Percentiles rank a stretch among this genome's conserved stretches.
phyloP scores from a whole-genome alignment of 2,113 vertebrate species.

The Baryphthengus martii region DNA sequence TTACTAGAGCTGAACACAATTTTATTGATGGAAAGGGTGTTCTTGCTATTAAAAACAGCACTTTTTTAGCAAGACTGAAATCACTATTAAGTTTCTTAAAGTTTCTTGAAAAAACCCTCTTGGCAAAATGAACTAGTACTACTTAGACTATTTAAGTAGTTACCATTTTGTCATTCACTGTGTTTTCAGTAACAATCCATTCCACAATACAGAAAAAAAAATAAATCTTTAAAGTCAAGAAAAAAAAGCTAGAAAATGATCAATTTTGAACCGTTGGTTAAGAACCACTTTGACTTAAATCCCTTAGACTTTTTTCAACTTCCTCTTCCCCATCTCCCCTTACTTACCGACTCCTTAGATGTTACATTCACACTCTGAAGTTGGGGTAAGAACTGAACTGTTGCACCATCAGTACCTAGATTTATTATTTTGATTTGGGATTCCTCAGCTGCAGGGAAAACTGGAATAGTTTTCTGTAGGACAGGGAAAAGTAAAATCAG shows the following conservation, averaged over 20 bases:
- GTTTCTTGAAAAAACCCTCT: background rate
- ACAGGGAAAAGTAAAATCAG: background rate
- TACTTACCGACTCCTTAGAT: background rate
- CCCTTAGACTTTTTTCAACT: background rate
- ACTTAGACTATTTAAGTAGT: background rate
- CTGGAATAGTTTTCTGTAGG: conserved; percentile 84
- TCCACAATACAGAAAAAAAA: background rate
- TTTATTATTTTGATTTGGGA: conserved; percentile 87
- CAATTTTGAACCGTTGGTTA: background rate
- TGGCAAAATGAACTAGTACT: background rate
- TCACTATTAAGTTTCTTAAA: background rate
- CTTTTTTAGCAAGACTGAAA: background rate
- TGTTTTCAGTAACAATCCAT: background rate
- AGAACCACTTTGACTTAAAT: background rate
- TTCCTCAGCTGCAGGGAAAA: conserved; percentile 76
- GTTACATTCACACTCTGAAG: fast-evolving
- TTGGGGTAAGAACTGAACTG: background rate
- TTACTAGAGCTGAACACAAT: background rate
- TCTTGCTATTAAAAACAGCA: background rate
- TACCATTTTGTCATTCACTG: background rate
- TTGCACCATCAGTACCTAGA: conserved; percentile 24
- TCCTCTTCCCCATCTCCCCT: background rate
- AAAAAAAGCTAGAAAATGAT: background rate
- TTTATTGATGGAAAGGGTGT: background rate
- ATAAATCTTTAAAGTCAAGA: background rate